Conservation (phyloP, 2,797 vertebrate species). For the Rhynchonycteris naso region DNA sequence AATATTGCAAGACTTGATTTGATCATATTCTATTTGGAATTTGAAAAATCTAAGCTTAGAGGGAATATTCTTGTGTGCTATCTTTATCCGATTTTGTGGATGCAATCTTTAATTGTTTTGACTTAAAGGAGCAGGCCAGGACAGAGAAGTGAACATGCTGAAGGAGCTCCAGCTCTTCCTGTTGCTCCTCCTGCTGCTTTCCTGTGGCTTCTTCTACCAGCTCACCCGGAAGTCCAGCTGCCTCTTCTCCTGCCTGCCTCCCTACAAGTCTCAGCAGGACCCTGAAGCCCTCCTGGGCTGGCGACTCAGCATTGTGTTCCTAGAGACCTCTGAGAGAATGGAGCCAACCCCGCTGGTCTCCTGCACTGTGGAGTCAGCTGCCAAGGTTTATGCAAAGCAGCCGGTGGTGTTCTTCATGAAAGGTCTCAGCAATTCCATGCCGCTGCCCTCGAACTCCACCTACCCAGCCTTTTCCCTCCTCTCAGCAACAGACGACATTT, state of each 20-base stretch:
- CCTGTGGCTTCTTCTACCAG: constrained; percentile 83
- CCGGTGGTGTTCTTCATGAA: constrained; percentile 86
- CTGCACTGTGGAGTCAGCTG: constrained; percentile 87
- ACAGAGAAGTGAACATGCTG: constrained; percentile 80
- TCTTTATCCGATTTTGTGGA: neutral
- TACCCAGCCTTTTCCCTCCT: constrained; percentile 81
- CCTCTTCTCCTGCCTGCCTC: constrained; percentile 79
- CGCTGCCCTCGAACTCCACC: constrained; percentile 67
- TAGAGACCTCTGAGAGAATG: constrained; percentile 85
- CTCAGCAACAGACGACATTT: constrained; percentile 86
- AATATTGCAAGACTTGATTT: neutral
- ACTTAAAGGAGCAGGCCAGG: constrained; percentile 48
- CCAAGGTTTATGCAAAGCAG: constrained; percentile 82
- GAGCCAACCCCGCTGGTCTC: constrained; percentile 82
- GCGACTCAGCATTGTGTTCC: constrained; percentile 84
- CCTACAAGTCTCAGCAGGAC: constrained; percentile 74
- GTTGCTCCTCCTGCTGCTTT: constrained; percentile 77
- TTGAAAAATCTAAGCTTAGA: neutral
- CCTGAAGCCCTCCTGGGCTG: constrained; percentile 80
- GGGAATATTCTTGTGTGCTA: neutral
- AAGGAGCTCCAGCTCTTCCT: constrained; percentile 83
- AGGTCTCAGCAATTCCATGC: constrained; percentile 73
- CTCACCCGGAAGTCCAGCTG: constrained; percentile 79
- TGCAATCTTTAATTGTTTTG: constrained; percentile 51
- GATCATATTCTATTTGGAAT: neutral